A percentile compares a stretch with the other conserved stretches of the same genome.
phyloP scores from a whole-genome alignment of 1,140 invertebrate genomes.

The Trichoplusia ni region DNA sequence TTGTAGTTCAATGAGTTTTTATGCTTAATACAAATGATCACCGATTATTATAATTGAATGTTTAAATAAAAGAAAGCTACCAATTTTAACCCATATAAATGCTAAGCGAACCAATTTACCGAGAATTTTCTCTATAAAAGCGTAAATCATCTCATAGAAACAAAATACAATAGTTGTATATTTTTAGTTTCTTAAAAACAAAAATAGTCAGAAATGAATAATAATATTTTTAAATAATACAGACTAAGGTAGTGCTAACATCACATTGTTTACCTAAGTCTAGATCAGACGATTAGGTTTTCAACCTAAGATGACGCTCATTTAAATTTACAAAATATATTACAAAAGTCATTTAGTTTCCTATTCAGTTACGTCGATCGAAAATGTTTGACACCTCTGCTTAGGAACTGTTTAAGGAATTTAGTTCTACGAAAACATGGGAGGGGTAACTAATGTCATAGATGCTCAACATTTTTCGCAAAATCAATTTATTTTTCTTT shows the following conservation, averaged over 20 bases:
- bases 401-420: slow-evolving; percentile 27
- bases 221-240: slow-evolving; percentile 33
- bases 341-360: slow-evolving; percentile 8
- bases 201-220: background rate
- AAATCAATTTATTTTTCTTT: background rate
- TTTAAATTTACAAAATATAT: slow-evolving; percentile 9
- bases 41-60: too few species aligned
- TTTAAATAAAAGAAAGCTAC: slow-evolving; percentile 12
- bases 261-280: slow-evolving; percentile 47
- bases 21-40: too few species aligned
- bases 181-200: background rate
- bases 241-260: slow-evolving; percentile 49
- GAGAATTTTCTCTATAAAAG: background rate
- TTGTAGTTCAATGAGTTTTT: too few species aligned
- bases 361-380: slow-evolving; percentile 13
- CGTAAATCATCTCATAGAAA: background rate
- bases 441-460: background rate
- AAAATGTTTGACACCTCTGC: slow-evolving; percentile 34
- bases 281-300: slow-evolving; percentile 27
- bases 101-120: slow-evolving; percentile 19
- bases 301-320: slow-evolving; percentile 18
- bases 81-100: slow-evolving; percentile 16
- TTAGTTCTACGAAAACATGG: slow-evolving; percentile 1
- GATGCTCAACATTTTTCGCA: too few species aligned
- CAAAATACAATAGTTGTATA: background rate